Evolutionary conservation across 1,140 invertebrate genomes (phyloP).

Genomic region (Zaprionus ghesquierei): DNA sequence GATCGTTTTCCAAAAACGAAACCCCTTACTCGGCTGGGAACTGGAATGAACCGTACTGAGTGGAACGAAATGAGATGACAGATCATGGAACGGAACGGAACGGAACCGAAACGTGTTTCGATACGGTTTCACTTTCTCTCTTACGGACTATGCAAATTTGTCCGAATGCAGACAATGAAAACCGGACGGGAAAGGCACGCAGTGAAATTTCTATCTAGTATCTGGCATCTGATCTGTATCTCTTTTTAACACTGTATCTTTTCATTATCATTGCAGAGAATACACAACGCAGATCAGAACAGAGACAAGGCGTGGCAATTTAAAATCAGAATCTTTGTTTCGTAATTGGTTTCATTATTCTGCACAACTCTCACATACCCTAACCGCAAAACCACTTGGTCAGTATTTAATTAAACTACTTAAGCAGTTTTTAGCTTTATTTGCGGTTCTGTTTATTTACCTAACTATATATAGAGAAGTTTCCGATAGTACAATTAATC

Average conservation of each 20-base stretch:
- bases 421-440: neutral
- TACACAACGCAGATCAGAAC: too few relatives aligned
- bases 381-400: neutral
- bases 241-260: neutral
- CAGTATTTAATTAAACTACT: neutral
- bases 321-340: neutral
- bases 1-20: constrained; percentile 23
- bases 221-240: neutral
- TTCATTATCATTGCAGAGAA: neutral
- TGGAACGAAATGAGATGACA: neutral
- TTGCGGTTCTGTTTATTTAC: neutral
- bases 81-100: neutral
- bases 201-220: constrained; percentile 28
- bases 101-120: constrained; percentile 28
- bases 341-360: neutral
- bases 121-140: constrained; percentile 40
- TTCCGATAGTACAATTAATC: too few relatives aligned
- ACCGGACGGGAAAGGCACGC: constrained; percentile 28
- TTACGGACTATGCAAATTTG: constrained; percentile 35
- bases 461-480: too few relatives aligned
- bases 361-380: neutral
- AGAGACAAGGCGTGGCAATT: too few relatives aligned
- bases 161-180: constrained; percentile 10
- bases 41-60: neutral
- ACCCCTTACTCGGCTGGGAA: neutral